Percentiles rank a stretch among this genome's conserved stretches.
Conservation (phyloP, 2,888 invertebrate genomes). For the Zygaena filipendulae region DNA sequence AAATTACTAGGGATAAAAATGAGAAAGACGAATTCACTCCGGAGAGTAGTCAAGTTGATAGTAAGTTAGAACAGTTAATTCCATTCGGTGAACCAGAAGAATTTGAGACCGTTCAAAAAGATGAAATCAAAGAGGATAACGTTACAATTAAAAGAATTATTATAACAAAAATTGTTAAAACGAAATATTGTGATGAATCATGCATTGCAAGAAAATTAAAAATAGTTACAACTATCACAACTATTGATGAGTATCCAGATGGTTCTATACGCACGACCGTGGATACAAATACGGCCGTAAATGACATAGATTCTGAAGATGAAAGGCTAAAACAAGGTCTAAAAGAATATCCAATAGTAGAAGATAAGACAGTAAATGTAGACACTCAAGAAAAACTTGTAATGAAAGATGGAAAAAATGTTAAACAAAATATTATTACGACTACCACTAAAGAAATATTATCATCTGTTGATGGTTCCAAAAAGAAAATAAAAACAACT, state of each 20-base stretch:
- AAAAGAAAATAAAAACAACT: conserved; percentile 46
- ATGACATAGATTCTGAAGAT: conserved; percentile 31
- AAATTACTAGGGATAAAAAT: conserved; percentile 15
- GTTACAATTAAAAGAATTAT: conserved; percentile 31
- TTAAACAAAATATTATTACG: conserved; percentile 43
- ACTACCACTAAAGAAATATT: conserved; percentile 50
- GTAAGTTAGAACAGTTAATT: conserved; percentile 23
- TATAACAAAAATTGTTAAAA: conserved; percentile 33
- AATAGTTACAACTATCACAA: conserved; percentile 37
- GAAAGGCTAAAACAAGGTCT: conserved; percentile 22
- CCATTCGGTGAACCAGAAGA: conserved; percentile 26
- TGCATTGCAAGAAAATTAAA: conserved; percentile 34
- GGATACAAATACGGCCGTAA: conserved; percentile 40
- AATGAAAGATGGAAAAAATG: conserved; percentile 31
- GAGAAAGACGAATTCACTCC: conserved; percentile 13
- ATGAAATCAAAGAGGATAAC: conserved; percentile 30
- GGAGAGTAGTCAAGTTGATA: conserved; percentile 21
- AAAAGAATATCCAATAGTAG: conserved; percentile 27
- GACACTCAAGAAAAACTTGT: conserved; percentile 35
- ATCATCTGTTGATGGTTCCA: conserved; percentile 27
- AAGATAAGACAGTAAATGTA: conserved; percentile 36
- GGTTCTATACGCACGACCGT: conserved; percentile 37
- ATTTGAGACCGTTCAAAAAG: conserved; percentile 24
- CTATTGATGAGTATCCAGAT: conserved; percentile 48
- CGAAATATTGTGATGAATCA: conserved; percentile 29